Base-by-base conservation (phyloP, 2,113 vertebrate species). In the Ageneiosus marmoratus region DNA sequence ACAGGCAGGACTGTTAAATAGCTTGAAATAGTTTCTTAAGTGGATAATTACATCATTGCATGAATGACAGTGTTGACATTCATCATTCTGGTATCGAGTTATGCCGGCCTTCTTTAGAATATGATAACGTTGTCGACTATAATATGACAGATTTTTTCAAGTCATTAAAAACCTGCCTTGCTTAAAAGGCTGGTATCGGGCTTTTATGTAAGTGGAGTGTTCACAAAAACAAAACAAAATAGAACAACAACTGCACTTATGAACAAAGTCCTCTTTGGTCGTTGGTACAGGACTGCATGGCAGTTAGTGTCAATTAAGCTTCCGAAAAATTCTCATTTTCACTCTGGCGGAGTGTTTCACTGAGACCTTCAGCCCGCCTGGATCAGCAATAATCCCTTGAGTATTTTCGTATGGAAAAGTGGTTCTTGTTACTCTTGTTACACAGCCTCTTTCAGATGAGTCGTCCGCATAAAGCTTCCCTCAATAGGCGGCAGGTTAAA, bases 311-410 rank as follows among this genome's bases (percentile, higher is more conserved):
- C 73, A 10, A 12, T 55, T 63, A 67, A 32, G 60, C 12, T 24
- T 55, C n/a, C 3, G 37, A 41, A 51, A 65, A 65, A 63, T 50
- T 46, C 27, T 50, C 44, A 53, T 20, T 73, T 72, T 73, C 65
- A 60, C 63, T 58, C 79, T 53, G 58, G 56, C 20, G 4, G 32
- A 46, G 22, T 20, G 48, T 86, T 85, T 75, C 34, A 67, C 63
- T 44, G 48, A 81, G 81, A 55, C 56, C 63, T 70, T 50, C 69
- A 67, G 48, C 80, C 77, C 78, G 29, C 80, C 58, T 58, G 74
- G 73, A 83, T 65, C 83, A 81, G 55, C 44, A 80, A 76, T 79
- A 86, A 83, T 75, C 81, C 74, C 67, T 44, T 41, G 74, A 60
- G 65, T 55, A 72, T 77, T 79, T 83, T 65, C 48, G 34, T 84